Evolutionary conservation across 2,113 vertebrate species (phyloP).

Genomic region (Hippopotamus amphibius): DNA sequence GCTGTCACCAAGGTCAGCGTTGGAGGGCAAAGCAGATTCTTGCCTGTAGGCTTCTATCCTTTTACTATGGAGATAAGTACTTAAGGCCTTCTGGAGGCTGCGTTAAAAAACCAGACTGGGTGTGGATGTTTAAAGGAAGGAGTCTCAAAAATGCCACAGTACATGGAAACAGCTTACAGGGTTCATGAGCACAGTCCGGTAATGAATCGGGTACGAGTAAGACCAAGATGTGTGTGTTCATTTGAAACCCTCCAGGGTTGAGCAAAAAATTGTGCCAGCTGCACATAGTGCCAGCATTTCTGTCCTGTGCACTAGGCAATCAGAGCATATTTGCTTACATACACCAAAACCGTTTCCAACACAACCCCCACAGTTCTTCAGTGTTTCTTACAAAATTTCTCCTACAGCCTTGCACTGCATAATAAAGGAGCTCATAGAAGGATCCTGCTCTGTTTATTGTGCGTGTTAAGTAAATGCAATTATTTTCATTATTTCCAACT

Average conservation of each 20-base stretch:
- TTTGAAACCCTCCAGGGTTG: neutral
- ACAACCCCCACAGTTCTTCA: neutral
- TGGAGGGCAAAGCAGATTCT: neutral
- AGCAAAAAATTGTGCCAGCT: slow-evolving; percentile 31
- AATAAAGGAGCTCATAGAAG: neutral
- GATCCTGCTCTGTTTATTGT: slow-evolving; percentile 43
- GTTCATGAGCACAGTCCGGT: neutral
- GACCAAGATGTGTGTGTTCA: neutral
- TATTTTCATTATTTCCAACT: slow-evolving; percentile 78
- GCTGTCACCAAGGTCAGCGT: neutral
- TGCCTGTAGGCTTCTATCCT: neutral
- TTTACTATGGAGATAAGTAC: neutral
- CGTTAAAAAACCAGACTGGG: neutral
- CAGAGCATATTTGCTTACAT: neutral
- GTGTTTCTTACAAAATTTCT: neutral
- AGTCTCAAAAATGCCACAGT: neutral
- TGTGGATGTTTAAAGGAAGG: neutral
- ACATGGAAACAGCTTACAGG: neutral
- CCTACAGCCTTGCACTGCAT: neutral
- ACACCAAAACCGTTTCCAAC: neutral
- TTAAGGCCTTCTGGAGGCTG: neutral
- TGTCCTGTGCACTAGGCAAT: neutral
- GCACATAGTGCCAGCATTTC: neutral
- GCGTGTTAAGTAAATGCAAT: slow-evolving; percentile 73
- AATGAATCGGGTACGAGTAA: neutral